Evolutionary conservation across 1,140 invertebrate species (phyloP).

Genomic region (Micrasema minimum): DNA sequence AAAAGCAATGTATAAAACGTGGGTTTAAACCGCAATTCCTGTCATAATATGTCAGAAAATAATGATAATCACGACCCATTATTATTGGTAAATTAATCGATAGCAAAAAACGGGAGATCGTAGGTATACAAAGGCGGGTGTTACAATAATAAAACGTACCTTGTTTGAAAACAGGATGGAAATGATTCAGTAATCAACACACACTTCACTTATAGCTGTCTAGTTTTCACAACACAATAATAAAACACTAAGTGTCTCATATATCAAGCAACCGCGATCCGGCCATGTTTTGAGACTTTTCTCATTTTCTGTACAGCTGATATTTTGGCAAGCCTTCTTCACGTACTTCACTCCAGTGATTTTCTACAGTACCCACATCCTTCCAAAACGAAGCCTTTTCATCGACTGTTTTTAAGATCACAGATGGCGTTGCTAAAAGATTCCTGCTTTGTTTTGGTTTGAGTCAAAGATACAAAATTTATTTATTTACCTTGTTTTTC

Average conservation of each 20-base stretch:
- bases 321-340: slow-evolving; percentile 33
- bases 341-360: slow-evolving; percentile 1
- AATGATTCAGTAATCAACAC: neutral
- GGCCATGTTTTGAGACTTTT: slow-evolving; percentile 16
- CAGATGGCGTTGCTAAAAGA: too few species aligned
- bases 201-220: slow-evolving; percentile 19
- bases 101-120: slow-evolving; percentile 26
- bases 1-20: neutral
- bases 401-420: too few species aligned
- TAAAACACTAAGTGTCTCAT: neutral
- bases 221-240: slow-evolving; percentile 16
- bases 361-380: too few species aligned
- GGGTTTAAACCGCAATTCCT: neutral
- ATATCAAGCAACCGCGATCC: neutral
- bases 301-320: slow-evolving; percentile 25
- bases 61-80: slow-evolving; percentile 23
- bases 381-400: too few species aligned
- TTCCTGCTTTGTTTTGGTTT: too few species aligned
- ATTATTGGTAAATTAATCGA: slow-evolving; percentile 34
- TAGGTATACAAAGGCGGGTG: slow-evolving; percentile 10
- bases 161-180: neutral
- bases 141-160: slow-evolving; percentile 1
- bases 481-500: too few species aligned
- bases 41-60: slow-evolving; percentile 10
- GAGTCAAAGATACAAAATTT: too few species aligned